Evolutionary conservation across 1,140 invertebrate genomes (phyloP).

Genomic region (Meloidogyne hapla): DNA sequence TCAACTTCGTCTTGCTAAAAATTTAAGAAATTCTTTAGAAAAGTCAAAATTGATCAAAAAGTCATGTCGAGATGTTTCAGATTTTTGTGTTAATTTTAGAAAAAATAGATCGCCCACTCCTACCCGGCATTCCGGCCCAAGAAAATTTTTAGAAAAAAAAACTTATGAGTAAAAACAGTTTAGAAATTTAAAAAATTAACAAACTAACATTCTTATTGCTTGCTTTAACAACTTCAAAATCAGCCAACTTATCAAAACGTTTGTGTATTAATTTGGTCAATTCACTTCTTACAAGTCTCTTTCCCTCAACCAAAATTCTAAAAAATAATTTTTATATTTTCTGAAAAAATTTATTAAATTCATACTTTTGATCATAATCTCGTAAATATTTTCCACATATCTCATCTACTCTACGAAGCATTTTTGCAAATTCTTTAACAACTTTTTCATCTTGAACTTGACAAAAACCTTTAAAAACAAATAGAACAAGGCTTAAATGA

Average conservation of each 20-base stretch:
- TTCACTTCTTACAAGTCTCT: constrained; percentile 33
- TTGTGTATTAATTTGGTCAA: constrained; percentile 54
- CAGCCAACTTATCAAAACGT: constrained; percentile 52
- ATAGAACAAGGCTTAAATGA: no score
- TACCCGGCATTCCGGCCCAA: no score
- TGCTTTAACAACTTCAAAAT: constrained; percentile 44
- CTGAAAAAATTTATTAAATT: neutral
- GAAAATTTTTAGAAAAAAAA: neutral
- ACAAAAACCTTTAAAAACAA: constrained; percentile 20
- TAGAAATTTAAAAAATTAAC: neutral
- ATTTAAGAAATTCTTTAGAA: neutral
- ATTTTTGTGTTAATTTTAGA: no score
- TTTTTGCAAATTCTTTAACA: constrained; percentile 27
- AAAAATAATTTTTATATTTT: neutral
- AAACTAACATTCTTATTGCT: constrained; percentile 36
- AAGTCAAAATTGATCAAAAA: no score
- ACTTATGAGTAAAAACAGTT: neutral
- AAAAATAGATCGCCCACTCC: no score
- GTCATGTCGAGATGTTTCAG: no score
- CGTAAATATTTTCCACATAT: constrained; percentile 23
- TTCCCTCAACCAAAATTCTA: constrained; percentile 36
- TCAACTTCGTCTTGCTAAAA: constrained; percentile 44
- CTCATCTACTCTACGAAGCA: constrained; percentile 27
- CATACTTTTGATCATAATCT: constrained; percentile 12
- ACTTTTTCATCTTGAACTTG: constrained; percentile 26